Base-by-base conservation (phyloP, 2,113 vertebrate species). In the Urocitellus parryii region DNA sequence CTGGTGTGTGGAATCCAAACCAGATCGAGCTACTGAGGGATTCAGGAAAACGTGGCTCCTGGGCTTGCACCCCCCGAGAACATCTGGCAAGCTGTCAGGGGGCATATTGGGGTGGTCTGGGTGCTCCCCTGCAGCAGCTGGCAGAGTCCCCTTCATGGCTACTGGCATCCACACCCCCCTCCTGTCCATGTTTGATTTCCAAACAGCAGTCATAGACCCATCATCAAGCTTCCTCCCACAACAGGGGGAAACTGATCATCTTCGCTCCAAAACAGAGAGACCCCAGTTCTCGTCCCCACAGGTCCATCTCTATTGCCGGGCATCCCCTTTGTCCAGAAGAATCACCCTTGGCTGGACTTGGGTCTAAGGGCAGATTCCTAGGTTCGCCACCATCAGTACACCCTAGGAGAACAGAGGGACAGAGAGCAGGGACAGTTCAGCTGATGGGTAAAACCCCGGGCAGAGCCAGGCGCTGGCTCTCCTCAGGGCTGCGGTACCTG, bases 401-500 rank as follows among this genome's bases (percentile, higher is more conserved):
- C 13, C 51, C 4, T 51, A 8, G 0, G 1, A 17, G 58, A 3
- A 37, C 12, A 25, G 18, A 12, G 73, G 51, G 13, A 7, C 29
- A 37, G 39, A 34, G 24, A 20, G 9, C 17, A 22, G 10, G 14
- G 61, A 2, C 0, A 10, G 61, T 27, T 25, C 22, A 25, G 24
- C 24, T 24, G 8, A 10, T 1, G 2, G 61, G 61, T 25, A 24
- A 27, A 24, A 25, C 8, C 9, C 24, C 61, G 3, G 61, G 9
- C 61, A 27, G 22, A 5, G 61, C 8, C 61, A 63, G 58, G 24
- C 9, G 0, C 24, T 11, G 61, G 25, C 8, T 24, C 84, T 81
- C 29, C 4, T 51, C 24, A 58, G 51, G 63, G 63, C 11, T 45
- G 7, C 13, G 18, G 84, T 10, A 13, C 37, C 45, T 5, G 25